Conservation (phyloP, 2,113 vertebrate species). For the Syngnathoides biaculeatus region DNA sequence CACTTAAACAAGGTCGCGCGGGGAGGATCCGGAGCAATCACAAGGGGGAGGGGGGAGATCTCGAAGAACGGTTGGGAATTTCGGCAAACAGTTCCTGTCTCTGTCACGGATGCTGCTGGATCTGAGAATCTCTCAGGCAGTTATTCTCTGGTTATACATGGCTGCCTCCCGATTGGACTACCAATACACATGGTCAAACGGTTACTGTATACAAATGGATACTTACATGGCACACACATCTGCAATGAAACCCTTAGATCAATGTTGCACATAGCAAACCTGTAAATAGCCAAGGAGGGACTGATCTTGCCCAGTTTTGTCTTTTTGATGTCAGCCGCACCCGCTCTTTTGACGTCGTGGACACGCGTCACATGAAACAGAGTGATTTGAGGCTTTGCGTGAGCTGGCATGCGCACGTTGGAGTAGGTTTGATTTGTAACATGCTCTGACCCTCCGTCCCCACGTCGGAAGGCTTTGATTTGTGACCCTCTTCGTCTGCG, state of each 20-base stretch:
- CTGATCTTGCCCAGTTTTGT: conserved; percentile 24
- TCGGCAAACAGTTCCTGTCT: conserved; percentile 11
- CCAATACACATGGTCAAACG: conserved; percentile 27
- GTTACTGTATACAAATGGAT: neutral
- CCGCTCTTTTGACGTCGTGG: neutral
- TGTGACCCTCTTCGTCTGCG: conserved; percentile 35
- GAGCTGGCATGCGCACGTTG: conserved; percentile 7
- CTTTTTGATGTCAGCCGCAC: conserved; percentile 35
- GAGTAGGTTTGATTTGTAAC: conserved; percentile 52
- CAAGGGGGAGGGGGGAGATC: neutral
- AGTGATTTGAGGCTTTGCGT: conserved; percentile 50
- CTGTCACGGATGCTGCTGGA: conserved; percentile 24
- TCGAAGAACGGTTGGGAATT: conserved; percentile 23
- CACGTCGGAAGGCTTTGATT: conserved; percentile 45
- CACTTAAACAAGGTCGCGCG: conserved; percentile 21
- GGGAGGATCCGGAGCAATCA: conserved; percentile 18
- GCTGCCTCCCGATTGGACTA: conserved; percentile 33
- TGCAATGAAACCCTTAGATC: conserved; percentile 11
- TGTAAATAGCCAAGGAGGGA: neutral
- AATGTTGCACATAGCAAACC: neutral
- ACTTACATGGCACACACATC: conserved; percentile 6
- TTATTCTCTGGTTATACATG: conserved; percentile 33
- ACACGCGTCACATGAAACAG: conserved; percentile 48
- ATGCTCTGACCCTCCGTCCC: conserved; percentile 40
- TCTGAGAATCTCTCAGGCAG: conserved; percentile 37